Percentiles rank a stretch among this genome's conserved stretches.
These are phyloP conservation scores for Bucorvus abyssinicus DNA, from an alignment of 2,797 vertebrate genomes.

Conservation along the genomic window DNA sequence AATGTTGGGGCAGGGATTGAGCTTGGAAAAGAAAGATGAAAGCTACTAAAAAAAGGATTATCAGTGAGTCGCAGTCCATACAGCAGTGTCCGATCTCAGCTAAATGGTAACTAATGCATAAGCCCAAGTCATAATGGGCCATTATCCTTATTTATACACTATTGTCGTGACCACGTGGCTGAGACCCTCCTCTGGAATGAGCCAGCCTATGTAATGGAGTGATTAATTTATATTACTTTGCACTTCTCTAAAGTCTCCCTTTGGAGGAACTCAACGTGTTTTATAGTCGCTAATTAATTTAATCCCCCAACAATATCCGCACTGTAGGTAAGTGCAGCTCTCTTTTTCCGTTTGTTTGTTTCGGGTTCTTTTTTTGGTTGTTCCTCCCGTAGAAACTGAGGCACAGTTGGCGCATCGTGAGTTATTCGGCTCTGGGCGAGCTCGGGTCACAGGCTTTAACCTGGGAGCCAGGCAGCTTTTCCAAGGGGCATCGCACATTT, in stretches of 20 bases:
- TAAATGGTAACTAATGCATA: background rate
- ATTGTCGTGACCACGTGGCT: background rate
- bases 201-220: background rate
- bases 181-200: slow-evolving; percentile 30
- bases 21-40: background rate
- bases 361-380: background rate
- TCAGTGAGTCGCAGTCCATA: background rate
- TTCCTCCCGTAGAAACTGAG: background rate
- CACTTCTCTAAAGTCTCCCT: slow-evolving; percentile 47
- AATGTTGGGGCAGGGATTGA: background rate
- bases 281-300: slow-evolving; percentile 36
- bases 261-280: slow-evolving; percentile 27
- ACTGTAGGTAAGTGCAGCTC: background rate
- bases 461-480: background rate
- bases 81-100: background rate
- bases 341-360: background rate
- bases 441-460: background rate
- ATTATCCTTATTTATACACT: slow-evolving; percentile 32
- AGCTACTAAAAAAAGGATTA: background rate
- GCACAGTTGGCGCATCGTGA: background rate
- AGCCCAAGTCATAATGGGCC: background rate
- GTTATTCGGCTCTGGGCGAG: background rate
- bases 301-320: background rate
- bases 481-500: background rate
- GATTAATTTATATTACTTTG: slow-evolving; percentile 57